phyloP scores from a whole-genome alignment of 2,113 vertebrate genomes.

The Herpetotheres cachinnans region DNA sequence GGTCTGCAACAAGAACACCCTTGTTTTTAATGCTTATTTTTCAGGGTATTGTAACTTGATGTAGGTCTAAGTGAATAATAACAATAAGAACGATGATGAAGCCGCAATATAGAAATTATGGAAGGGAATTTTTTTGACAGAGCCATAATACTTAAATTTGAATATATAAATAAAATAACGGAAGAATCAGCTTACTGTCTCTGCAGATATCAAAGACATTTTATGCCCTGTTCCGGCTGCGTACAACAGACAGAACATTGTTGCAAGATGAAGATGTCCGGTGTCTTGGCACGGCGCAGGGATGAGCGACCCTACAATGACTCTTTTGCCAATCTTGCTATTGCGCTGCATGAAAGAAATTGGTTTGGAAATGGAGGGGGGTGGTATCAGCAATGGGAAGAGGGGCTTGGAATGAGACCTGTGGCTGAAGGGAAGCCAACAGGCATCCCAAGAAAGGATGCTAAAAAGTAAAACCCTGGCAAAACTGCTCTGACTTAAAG shows the following conservation, averaged over 20 bases:
- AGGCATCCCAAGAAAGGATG: neutral
- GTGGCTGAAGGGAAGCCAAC: neutral
- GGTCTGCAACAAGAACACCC: neutral
- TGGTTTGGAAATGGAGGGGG: neutral
- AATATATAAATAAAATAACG: slow-evolving; percentile 23
- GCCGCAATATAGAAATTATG: neutral
- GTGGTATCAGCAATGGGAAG: neutral
- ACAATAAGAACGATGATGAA: neutral
- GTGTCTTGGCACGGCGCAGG: neutral
- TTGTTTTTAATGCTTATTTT: neutral
- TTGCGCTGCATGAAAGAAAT: neutral
- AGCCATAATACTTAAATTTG: neutral
- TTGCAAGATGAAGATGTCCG: neutral
- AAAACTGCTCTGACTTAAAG: neutral
- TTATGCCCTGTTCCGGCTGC: neutral
- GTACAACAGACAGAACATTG: slow-evolving; percentile 22
- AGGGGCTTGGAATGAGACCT: neutral
- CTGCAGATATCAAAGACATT: slow-evolving; percentile 30
- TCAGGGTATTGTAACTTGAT: neutral
- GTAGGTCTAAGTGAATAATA: neutral
- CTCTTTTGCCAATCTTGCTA: neutral
- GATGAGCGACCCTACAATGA: neutral
- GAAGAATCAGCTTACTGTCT: neutral
- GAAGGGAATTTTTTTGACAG: neutral
- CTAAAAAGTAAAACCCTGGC: neutral